Conservation (phyloP, 2,113 vertebrate species). For the Muscicapa adusta region DNA sequence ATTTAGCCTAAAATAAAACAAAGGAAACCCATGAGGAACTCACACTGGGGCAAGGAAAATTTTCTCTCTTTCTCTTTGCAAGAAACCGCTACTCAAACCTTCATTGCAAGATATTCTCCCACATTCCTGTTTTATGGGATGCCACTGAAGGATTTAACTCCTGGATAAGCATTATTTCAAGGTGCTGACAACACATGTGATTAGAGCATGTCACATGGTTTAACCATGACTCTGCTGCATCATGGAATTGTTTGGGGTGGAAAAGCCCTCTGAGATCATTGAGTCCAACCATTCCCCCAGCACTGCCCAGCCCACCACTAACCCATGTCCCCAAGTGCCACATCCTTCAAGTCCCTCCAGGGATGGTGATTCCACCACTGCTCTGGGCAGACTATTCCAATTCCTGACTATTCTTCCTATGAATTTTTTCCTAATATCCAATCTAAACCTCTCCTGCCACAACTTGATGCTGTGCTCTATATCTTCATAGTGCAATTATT, state of each 20-base stretch:
- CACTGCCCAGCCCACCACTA: neutral
- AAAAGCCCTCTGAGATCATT: neutral
- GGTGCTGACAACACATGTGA: neutral
- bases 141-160: neutral
- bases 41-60: neutral
- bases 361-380: neutral
- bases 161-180: neutral
- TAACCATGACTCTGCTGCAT: neutral
- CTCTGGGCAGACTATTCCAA: neutral
- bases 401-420: neutral
- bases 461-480: fast-evolving
- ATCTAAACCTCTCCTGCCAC: neutral
- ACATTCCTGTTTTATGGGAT: neutral
- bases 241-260: neutral
- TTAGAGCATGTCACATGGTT: neutral
- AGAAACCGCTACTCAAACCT: neutral
- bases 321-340: neutral
- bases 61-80: neutral
- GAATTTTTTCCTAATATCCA: neutral
- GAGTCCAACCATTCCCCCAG: fast-evolving
- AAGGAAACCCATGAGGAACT: neutral
- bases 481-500: neutral
- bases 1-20: constrained; percentile 84
- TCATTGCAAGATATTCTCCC: neutral
- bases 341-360: neutral